These are phyloP conservation scores for Enoplosus armatus DNA, from an alignment of 2,797 vertebrate genomes.

Conservation along the genomic window DNA sequence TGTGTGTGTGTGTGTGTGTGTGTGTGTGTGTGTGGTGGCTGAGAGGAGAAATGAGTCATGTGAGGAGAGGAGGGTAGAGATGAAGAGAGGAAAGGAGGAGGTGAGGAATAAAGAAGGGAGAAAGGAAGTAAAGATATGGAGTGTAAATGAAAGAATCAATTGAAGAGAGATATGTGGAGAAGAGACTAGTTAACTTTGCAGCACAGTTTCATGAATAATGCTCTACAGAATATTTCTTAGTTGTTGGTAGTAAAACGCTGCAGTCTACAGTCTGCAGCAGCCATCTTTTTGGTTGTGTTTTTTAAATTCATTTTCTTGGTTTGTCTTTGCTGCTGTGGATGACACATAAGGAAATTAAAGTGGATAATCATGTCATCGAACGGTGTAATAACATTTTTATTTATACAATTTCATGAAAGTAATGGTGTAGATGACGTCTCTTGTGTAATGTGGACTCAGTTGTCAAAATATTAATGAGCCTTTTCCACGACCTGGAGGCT, in stretches of 20 bases:
- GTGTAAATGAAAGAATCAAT: background rate
- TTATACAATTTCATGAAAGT: constrained; percentile 1
- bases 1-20: constrained; percentile 9
- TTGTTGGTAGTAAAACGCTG: background rate
- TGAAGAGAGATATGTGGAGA: background rate
- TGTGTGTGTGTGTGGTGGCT: constrained; percentile 30
- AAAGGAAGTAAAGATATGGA: background rate
- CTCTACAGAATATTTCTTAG: background rate
- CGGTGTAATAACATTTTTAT: background rate
- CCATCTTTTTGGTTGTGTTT: background rate
- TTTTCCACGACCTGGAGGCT: background rate
- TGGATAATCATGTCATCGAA: background rate
- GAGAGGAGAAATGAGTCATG: constrained; percentile 46
- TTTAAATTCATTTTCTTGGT: background rate
- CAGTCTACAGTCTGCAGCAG: background rate
- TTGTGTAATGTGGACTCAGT: no score
- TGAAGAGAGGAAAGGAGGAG: background rate
- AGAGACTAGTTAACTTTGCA: constrained; percentile 7
- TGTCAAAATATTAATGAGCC: background rate
- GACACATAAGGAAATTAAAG: background rate
- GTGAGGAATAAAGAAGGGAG: background rate
- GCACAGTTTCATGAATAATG: constrained; percentile 7
- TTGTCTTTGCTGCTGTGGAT: background rate
- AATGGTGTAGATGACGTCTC: background rate
- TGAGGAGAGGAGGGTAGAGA: constrained; percentile 32